These are phyloP conservation scores for Cryptocheilus praepositus DNA, from an alignment of 2,888 invertebrate genomes.

Conservation along the genomic window DNA sequence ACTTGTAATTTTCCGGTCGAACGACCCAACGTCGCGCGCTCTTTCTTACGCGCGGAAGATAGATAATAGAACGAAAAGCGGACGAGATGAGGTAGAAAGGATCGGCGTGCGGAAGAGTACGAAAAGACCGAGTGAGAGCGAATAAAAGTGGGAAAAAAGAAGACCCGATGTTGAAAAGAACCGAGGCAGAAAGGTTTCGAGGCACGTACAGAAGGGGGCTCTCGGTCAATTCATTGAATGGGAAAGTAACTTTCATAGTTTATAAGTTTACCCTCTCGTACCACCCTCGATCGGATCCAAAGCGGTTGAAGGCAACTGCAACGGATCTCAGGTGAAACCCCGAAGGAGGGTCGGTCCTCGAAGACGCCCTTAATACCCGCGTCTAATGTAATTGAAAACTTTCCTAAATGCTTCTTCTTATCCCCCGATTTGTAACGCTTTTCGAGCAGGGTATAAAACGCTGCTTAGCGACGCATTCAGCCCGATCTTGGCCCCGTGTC, in stretches of 20 bases:
- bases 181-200: conserved; percentile 34
- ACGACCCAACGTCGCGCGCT: conserved; percentile 30
- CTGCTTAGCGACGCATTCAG: conserved; percentile 19
- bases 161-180: not conserved
- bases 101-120: conserved; percentile 13
- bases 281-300: conserved; percentile 24
- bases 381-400: conserved; percentile 58
- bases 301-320: conserved; percentile 13
- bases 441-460: conserved; percentile 18
- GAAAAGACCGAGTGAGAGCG: conserved; percentile 1
- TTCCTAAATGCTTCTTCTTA: conserved; percentile 33
- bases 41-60: conserved; percentile 35
- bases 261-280: conserved; percentile 51
- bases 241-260: conserved; percentile 56
- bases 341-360: conserved; percentile 21
- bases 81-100: conserved; percentile 3
- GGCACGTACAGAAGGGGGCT: conserved; percentile 43
- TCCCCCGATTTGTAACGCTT: conserved; percentile 29
- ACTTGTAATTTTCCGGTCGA: conserved; percentile 51
- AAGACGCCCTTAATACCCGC: conserved; percentile 42
- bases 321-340: conserved; percentile 34
- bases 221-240: conserved; percentile 55
- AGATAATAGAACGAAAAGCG: conserved; percentile 33
- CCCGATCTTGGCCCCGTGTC: conserved; percentile 7
- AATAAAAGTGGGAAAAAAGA: conserved; percentile 18